Conservation (phyloP, 1,140 invertebrate genomes). For the Cheumatopsyche charites region DNA sequence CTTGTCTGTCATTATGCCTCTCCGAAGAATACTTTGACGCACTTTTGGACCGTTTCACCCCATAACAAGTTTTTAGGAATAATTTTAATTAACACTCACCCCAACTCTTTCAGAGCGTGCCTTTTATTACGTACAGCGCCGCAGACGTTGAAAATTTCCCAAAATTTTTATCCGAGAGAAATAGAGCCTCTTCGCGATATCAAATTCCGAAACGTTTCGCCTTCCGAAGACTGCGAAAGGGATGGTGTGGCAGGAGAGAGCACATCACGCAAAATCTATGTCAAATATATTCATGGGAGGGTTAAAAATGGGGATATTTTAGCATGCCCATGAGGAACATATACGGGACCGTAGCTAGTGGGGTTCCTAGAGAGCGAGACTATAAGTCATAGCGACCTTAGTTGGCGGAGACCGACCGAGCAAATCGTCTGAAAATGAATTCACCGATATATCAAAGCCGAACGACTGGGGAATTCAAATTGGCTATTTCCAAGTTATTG, state of each 20-base stretch:
- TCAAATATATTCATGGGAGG: conserved; percentile 49
- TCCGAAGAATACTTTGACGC: conserved; percentile 36
- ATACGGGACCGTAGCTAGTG: conserved; percentile 32
- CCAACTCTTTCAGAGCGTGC: conserved; percentile 37
- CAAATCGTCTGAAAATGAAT: conserved; percentile 49
- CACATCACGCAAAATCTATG: conserved; percentile 46
- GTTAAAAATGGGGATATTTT: conserved; percentile 42
- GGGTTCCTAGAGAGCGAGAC: conserved; percentile 12
- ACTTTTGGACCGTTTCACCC: conserved; percentile 39
- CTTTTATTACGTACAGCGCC: background rate
- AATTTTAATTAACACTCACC: conserved; percentile 49
- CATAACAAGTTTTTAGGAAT: conserved; percentile 48
- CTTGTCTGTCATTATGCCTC: conserved; percentile 35
- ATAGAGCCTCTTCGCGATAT: background rate
- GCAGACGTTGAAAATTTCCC: background rate
- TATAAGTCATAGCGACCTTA: conserved; percentile 45
- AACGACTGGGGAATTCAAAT: conserved; percentile 39
- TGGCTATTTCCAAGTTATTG: conserved; percentile 40
- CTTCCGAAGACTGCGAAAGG: conserved; percentile 14
- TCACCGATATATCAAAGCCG: conserved; percentile 39
- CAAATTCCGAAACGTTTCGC: background rate
- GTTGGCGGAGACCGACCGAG: conserved; percentile 2
- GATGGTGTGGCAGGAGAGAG: background rate
- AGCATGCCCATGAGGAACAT: conserved; percentile 44
- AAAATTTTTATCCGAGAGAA: background rate